Evolutionary conservation across 2,888 invertebrate genomes (phyloP).

Genomic region (Conus canariensis): DNA sequence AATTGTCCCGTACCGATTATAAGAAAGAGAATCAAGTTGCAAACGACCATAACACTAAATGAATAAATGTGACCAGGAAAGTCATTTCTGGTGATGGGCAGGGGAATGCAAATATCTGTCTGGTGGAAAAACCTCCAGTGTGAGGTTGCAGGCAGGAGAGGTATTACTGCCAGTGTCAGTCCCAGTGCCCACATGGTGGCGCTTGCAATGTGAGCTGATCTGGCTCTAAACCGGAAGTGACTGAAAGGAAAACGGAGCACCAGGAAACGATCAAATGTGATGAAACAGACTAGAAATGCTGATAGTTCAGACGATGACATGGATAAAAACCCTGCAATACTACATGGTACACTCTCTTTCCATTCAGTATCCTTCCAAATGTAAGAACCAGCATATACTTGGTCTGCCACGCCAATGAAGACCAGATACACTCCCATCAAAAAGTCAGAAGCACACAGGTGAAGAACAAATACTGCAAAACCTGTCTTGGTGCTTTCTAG

Average conservation of each 20-base stretch:
- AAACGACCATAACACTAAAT: constrained; percentile 5
- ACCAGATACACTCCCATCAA: constrained; percentile 47
- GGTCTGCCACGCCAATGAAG: constrained; percentile 34
- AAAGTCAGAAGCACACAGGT: constrained; percentile 44
- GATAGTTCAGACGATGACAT: neutral
- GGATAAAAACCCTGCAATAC: neutral
- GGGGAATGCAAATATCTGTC: constrained; percentile 43
- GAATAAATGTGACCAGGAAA: constrained; percentile 14
- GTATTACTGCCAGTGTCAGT: neutral
- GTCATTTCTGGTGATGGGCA: constrained; percentile 37
- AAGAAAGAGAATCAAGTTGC: neutral
- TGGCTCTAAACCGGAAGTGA: neutral
- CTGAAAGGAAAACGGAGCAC: constrained; percentile 22
- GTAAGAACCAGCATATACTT: neutral
- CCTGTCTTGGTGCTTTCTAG: constrained; percentile 33
- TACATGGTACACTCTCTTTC: neutral
- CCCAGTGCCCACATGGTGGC: neutral
- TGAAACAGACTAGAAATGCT: constrained; percentile 14
- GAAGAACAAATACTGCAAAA: constrained; percentile 41
- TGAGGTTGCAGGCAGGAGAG: neutral
- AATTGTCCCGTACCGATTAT: neutral
- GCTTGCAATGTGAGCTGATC: neutral
- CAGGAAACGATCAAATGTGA: neutral
- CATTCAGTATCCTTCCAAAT: neutral
- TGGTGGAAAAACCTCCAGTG: constrained; percentile 41